Evolutionary conservation across 1,140 invertebrate genomes (phyloP), one percentile per base, ranked within the genome.

Genomic region (Drosophila murphyi): DNA sequence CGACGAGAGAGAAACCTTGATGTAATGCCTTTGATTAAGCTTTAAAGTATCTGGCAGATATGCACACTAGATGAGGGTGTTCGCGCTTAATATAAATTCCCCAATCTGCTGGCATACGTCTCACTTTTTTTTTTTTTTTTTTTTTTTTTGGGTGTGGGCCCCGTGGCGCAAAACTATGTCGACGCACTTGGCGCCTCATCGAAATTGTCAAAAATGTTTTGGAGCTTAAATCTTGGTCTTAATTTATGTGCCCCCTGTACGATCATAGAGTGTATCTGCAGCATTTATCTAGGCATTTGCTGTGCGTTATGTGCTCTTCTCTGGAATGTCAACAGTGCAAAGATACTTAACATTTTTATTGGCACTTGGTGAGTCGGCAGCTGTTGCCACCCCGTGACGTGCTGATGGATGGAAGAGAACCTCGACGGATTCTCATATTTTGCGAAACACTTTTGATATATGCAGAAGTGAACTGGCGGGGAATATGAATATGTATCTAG

Each of bases 331-430:
- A 91, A 83, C 87, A 91, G 75, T 76, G 74, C 78, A 71, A 69
- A 90, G 78, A 91, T 89, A 86, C 88, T 91, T 91, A 91, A 91
- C 89, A 91, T 91, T 91, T 91, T 91, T 91, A 91, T 91, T 91
- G 89, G 83, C 89, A 91, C 89, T 91, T 88, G 76, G 69, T 76
- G 77, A 73, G 78, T 62, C 71, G 80, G 80, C 85, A 89, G 85
- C 85, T 88, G 83, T 78, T 88, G 80, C 77, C 83, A 64, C 72
- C 80, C 68, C 71, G 61, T 78, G 85, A 80, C 80, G 83, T 75
- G 85, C 76, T 89, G 83, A 88, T 88, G 85, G 83, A 88, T 88
- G 70, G 74, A 69, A 39, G 69, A 37, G 50, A 52, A 57, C 45
- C 52, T 54, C 60, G 28, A 57, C 63, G 55, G 78, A 79, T 69